Evolutionary conservation across 2,888 invertebrate species (phyloP).

Genomic region (Yponomeuta evonymella): DNA sequence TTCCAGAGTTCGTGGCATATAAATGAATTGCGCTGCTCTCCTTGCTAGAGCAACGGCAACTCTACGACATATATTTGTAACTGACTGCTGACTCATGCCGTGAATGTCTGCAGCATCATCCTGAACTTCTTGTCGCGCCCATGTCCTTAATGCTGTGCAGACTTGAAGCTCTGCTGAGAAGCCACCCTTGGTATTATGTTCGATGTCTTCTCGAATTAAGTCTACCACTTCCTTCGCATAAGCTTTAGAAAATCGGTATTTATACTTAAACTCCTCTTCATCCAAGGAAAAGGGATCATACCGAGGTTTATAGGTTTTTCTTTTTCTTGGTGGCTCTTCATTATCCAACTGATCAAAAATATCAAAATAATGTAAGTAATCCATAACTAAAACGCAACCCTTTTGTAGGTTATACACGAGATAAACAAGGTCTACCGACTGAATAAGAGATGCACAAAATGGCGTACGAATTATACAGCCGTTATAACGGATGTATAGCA

Average conservation of each 20-base stretch:
- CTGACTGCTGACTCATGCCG: slow-evolving; percentile 14
- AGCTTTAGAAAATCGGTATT: slow-evolving; percentile 16
- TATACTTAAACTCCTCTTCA: not conserved
- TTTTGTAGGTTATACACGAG: too few relatives aligned
- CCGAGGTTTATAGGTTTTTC: too few relatives aligned
- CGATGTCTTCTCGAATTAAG: slow-evolving; percentile 4
- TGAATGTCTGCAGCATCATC: slow-evolving; percentile 18
- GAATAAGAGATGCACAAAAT: too few relatives aligned
- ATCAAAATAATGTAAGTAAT: too few relatives aligned
- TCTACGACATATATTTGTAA: slow-evolving; percentile 1
- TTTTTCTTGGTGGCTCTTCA: too few relatives aligned
- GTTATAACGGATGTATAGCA: too few relatives aligned
- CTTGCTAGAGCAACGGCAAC: slow-evolving; percentile 11
- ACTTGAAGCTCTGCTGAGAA: slow-evolving; percentile 13
- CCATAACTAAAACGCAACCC: too few relatives aligned
- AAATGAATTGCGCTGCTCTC: not conserved
- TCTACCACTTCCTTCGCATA: not conserved
- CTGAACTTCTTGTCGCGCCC: slow-evolving; percentile 17
- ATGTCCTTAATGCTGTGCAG: slow-evolving; percentile 4
- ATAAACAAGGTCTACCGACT: too few relatives aligned
- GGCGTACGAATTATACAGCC: too few relatives aligned
- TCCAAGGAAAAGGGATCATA: too few relatives aligned
- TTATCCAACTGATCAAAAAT: too few relatives aligned
- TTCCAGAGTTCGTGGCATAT: slow-evolving; percentile 10
- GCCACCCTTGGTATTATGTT: not conserved